Evolutionary conservation across 1,140 invertebrate species (phyloP).

Genomic region (Drosophila suzukii): DNA sequence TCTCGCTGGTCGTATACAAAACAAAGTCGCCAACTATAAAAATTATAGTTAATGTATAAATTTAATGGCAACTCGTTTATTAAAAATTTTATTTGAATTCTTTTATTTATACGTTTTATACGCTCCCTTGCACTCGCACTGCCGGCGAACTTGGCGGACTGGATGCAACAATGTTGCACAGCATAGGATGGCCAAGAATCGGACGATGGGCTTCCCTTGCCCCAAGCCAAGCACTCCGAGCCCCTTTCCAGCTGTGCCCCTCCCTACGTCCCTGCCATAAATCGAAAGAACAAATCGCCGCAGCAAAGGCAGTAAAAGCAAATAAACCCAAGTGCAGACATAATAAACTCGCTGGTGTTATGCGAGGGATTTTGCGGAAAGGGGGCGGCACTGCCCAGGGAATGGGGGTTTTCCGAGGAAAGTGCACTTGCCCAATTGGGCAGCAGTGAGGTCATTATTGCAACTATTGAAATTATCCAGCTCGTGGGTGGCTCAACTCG

Average conservation of each 20-base stretch:
- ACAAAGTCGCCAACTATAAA: conserved; percentile 84
- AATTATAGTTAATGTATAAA: conserved; percentile 84
- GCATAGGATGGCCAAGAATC: conserved; percentile 43
- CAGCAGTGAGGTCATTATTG: conserved; percentile 73
- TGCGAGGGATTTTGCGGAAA: conserved; percentile 45
- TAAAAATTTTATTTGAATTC: conserved; percentile 84
- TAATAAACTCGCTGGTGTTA: conserved; percentile 81
- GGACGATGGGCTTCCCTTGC: conserved; percentile 37
- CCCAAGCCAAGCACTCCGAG: background rate
- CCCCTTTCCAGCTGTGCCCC: conserved; percentile 4
- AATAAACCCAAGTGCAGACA: conserved; percentile 82
- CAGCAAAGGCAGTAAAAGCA: conserved; percentile 81
- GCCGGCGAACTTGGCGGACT: conserved; percentile 34
- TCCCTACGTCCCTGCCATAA: conserved; percentile 55
- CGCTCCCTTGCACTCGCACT: conserved; percentile 73
- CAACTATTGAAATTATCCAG: conserved; percentile 77
- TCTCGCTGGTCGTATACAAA: conserved; percentile 68
- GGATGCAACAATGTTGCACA: conserved; percentile 74
- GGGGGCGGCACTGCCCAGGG: background rate
- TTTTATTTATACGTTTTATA: conserved; percentile 83
- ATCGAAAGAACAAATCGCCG: conserved; percentile 83
- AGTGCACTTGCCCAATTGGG: conserved; percentile 62
- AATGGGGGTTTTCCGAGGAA: background rate
- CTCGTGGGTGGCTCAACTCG: conserved; percentile 60
- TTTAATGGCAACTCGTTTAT: conserved; percentile 84